Base-by-base conservation (phyloP, 2,888 invertebrate genomes). In the Monochamus alternatus region DNA sequence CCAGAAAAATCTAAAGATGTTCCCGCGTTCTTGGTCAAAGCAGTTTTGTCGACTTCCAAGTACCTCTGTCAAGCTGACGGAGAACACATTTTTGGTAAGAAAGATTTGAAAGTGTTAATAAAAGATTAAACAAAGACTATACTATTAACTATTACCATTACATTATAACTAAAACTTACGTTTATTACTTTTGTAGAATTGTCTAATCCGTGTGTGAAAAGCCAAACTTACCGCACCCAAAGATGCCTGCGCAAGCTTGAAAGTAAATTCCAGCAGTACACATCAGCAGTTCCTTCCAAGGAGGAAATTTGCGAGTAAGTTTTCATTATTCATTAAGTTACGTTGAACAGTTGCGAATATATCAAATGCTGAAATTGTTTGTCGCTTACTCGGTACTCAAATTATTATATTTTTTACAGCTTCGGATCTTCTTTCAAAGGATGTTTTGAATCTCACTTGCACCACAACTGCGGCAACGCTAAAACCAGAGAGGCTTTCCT, bases 21-120 rank as follows among this genome's bases (percentile, higher is more conserved):
- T 38, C 83, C 84, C 4, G 30, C 76, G 1, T 76, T 82, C 60
- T n/a, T 81, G 7, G 58, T 81, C 2, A 64, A 81, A 59, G 75
- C 79, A 30, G 3, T 81, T 0, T 22, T 79, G 0, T 43, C 77
- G 4, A 71, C 75, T 7, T 52, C 75, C 7, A 73, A 80, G 0
- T 81, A 84, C 68, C 14, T 84, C 3, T 84, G 83, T 73, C 80
- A 80, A 70, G 75, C 79, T 31, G 84, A 85, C 75, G 85, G 85
- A 0, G 85, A 85, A 78, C 85, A 85, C 66, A 82, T 85, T 65
- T 81, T 85, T 52, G 85, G 85, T 85, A 81, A 82, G 75, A 4
- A 31, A 31, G 2, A n/a, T n/a, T 7, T 12, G 7, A 38, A 38
- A 7, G 38, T 38, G 7, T 38, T 38, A 38, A 38, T 38, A 1